A percentile compares a stretch with the other conserved stretches of the same genome.
Evolutionary conservation across 2,888 invertebrate species (phyloP).

Genomic region (Omphaloscelis lunosa): DNA sequence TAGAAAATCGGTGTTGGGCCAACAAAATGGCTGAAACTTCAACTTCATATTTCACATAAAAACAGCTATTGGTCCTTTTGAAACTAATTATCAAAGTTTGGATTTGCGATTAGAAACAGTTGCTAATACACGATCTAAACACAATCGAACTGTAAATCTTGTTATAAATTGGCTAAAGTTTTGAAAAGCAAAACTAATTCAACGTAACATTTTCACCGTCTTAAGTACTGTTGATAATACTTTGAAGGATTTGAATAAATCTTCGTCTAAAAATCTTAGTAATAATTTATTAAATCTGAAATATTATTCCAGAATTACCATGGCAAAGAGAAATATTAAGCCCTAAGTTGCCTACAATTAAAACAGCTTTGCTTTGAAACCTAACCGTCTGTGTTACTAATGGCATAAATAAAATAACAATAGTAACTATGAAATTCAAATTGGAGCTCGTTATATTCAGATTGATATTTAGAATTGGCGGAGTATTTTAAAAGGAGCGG

Average conservation of each 20-base stretch:
- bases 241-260: conserved; percentile 26
- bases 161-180: conserved; percentile 21
- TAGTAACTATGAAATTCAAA: conserved; percentile 26
- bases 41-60: background rate
- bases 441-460: background rate
- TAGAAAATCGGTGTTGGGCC: too few species aligned
- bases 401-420: conserved; percentile 33
- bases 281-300: conserved; percentile 7
- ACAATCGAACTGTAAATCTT: conserved; percentile 14
- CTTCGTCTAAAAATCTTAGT: conserved; percentile 13
- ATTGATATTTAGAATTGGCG: conserved; percentile 12
- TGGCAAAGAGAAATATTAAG: conserved; percentile 25
- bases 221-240: background rate
- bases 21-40: background rate
- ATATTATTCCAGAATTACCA: conserved; percentile 30
- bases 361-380: conserved; percentile 33
- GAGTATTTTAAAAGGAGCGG: background rate
- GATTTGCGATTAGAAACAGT: conserved; percentile 9
- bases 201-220: background rate
- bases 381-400: conserved; percentile 25
- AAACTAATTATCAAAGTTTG: background rate
- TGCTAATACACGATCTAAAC: conserved; percentile 21
- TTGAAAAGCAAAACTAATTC: conserved; percentile 24
- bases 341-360: conserved; percentile 19
- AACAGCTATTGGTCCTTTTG: background rate